Evolutionary conservation across 1,140 invertebrate genomes (phyloP).

Genomic region (Eurosta solidaginis): DNA sequence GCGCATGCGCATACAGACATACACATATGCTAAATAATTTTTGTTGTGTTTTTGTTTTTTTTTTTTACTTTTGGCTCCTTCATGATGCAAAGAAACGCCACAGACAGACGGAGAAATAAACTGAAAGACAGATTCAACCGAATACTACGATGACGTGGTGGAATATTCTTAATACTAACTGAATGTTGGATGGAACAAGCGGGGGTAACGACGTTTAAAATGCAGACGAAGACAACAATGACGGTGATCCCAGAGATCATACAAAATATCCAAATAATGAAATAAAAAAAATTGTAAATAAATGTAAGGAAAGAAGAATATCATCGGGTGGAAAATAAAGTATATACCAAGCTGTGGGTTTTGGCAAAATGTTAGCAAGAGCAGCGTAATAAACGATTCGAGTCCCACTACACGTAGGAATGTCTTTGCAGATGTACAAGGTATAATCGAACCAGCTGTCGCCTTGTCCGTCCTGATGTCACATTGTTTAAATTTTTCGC

Average conservation of each 20-base stretch:
- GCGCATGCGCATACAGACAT: constrained; percentile 2
- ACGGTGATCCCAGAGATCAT: constrained; percentile 20
- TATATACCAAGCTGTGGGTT: too few species aligned
- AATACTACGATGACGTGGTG: neutral
- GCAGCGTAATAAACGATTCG: too few species aligned
- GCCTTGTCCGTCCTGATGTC: too few species aligned
- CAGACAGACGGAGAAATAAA: constrained; percentile 13
- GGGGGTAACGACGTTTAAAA: neutral
- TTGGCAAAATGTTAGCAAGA: too few species aligned
- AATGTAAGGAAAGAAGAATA: neutral
- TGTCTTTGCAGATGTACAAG: too few species aligned
- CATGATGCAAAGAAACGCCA: constrained; percentile 30
- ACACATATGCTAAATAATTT: neutral
- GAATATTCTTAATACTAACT: neutral
- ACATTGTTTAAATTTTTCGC: too few species aligned
- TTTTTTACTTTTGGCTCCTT: neutral
- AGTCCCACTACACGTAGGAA: too few species aligned
- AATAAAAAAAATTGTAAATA: neutral
- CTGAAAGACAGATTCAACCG: constrained; percentile 13
- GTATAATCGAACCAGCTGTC: too few species aligned
- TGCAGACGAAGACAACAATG: neutral
- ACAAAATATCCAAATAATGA: constrained; percentile 6
- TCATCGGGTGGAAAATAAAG: too few species aligned
- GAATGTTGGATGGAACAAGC: neutral
- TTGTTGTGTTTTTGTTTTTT: neutral